Base-by-base conservation (phyloP, 30 jellyfish, hydroid and myxozoan species). In the Morbakka virulenta region DNA sequence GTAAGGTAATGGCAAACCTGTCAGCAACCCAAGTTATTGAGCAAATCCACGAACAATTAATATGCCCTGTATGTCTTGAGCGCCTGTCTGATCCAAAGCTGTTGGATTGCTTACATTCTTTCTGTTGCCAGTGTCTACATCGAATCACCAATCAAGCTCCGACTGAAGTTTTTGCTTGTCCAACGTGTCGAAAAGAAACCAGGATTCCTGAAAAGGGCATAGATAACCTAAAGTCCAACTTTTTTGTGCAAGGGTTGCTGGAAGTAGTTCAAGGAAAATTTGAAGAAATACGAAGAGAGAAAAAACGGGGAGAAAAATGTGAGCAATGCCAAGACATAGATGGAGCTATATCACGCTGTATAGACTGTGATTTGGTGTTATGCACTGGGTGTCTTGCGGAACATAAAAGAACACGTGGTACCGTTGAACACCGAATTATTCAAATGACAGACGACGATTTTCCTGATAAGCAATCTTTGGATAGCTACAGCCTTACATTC, bases 351-450 rank as follows among this genome's bases (percentile, higher is more conserved):
- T 82, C 97, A 0, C 77, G 98, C 14, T 91, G 98, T 47, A 34
- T 91, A 14, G 98, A 91, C 49, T 91, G 98, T 64, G 98, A 91
- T 68, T 68, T 84, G 28, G 53, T 80, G 65, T 78, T 91, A 12
- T 91, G 98, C 50, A 89, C 95, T 14, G 69, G 95, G 62, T 91
- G 98, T 71, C 74, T 91, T 33, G 98, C 96, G 70, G 98, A 91
- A 72, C 98, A 91, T 76, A 80, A 81, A 29, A 78, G 98, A 31
- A 66, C 79, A 20, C 96, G 95, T 67, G 67, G 91, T 0, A 91
- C 98, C 26, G 47, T 91, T 34, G 98, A 91, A 77, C 98, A 91
- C 64, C 76, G 98, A 32, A 74, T 85, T 25, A 69, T 85, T 13
- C 73, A 86, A 24, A 69, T 86, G 65, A 95, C 84, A 29, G 95